Percentiles rank a stretch among this genome's conserved stretches.
phyloP scores from a whole-genome alignment of 30 jellyfish, hydroid and myxozoan genomes.

The Nemopilema nomurai region DNA sequence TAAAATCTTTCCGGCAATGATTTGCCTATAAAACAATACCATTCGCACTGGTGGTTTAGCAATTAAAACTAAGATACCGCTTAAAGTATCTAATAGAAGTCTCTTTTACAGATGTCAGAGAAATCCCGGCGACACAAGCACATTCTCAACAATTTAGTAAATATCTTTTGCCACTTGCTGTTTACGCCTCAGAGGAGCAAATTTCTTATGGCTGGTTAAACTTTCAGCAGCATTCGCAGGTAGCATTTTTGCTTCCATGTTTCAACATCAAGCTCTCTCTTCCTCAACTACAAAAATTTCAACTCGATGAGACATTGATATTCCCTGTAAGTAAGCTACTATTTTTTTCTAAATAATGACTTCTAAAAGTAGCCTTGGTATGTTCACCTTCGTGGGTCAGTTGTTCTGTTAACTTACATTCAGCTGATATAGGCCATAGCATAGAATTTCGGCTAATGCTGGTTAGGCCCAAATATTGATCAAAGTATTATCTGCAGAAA shows the following conservation, averaged over 20 bases:
- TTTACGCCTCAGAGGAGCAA: slow-evolving; percentile 21
- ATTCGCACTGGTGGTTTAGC: too few relatives aligned
- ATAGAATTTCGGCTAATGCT: neutral
- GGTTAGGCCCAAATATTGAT: neutral
- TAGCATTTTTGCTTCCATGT: neutral
- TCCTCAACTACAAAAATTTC: neutral
- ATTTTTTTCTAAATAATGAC: too few relatives aligned
- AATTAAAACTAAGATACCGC: too few relatives aligned
- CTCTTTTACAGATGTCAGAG: too few relatives aligned
- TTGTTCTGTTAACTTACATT: too few relatives aligned
- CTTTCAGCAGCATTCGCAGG: neutral
- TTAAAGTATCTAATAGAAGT: too few relatives aligned
- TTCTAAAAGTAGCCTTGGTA: neutral
- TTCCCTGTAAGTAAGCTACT: neutral
- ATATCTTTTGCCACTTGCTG: slow-evolving; percentile 7
- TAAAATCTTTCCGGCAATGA: too few relatives aligned
- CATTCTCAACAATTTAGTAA: too few relatives aligned
- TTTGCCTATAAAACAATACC: too few relatives aligned
- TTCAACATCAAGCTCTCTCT: neutral
- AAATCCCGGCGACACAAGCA: too few relatives aligned
- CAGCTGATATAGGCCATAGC: neutral
- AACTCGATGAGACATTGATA: neutral
- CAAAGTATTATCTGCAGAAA: too few relatives aligned
- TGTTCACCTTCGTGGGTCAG: neutral
- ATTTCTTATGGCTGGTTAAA: slow-evolving; percentile 9